Base-by-base conservation (phyloP, 2,888 invertebrate species). In the Mactromeris polynyma region DNA sequence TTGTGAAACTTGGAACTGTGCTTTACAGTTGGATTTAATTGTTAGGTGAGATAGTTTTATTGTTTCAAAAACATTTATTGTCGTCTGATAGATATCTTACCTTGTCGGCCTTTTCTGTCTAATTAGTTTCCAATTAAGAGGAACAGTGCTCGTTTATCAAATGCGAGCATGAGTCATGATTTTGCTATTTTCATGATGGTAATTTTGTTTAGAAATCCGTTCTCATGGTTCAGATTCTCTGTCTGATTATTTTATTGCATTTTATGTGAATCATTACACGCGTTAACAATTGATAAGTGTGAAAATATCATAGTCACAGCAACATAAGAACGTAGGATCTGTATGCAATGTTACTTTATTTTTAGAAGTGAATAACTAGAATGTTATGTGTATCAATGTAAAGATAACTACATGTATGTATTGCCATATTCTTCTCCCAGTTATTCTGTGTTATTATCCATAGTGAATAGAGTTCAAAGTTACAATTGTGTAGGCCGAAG, bases 21-120 rank as follows among this genome's bases (percentile, higher is more conserved):
- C 6, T 17, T 33, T 26, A 36, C 19, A 17, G 4, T 17, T 19
- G 73, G 73, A 73, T 73, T 26, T 36, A 73, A 73, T 73, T 33
- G 31, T 73, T 73, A 19, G 73, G 73, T 73, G 19, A 73, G 73
- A 33, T 2, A 58, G n/a, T 73, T 73, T 17, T 33, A 17, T 73
- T 73, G 73, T 73, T 73, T 33, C n/a, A 19, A 82, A 69, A 64
- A 69, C 69, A 40, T 26, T 7, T 51, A 69, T 81, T 81, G 36
- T 80, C 33, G 33, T 11, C 73, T 73, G 73, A 3, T 33, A 26
- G 1, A 33, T 73, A 64, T 73, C 33, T 73, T 36, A 73, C 17
- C 36, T 33, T 4, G 4, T 17, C 14, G 1, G 36, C 4, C 73
- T 19, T 73, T 73, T 11, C 36, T 36, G 36, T 33, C 19, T 26